phyloP scores from a whole-genome alignment of 2,888 invertebrate genomes.

The Drosophila fulvimacula region DNA sequence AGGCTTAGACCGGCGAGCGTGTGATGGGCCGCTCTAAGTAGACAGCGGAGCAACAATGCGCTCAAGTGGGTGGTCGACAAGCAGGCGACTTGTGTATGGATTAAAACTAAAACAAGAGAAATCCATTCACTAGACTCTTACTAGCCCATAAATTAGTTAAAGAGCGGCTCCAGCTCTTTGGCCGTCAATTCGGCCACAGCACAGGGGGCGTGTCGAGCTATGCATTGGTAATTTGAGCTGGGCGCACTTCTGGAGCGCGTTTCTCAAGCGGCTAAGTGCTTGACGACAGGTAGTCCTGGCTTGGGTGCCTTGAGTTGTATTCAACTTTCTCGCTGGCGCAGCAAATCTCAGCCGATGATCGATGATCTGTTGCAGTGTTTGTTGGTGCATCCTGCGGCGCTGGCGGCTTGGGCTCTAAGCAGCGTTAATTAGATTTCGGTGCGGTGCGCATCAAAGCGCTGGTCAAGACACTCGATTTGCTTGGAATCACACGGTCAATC shows the following conservation, averaged over 20 bases:
- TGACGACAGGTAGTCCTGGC: conserved; percentile 46
- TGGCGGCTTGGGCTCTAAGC: conserved; percentile 37
- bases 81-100: conserved; percentile 4
- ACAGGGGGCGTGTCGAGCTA: conserved; percentile 7
- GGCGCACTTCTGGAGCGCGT: conserved; percentile 72
- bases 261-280: conserved; percentile 40
- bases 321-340: conserved; percentile 46
- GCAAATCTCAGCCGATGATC: conserved; percentile 64
- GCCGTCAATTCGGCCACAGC: conserved; percentile 37
- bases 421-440: conserved; percentile 75
- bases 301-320: conserved; percentile 19
- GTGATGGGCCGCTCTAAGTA: conserved; percentile 30
- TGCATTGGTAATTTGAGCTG: conserved; percentile 71
- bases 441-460: conserved; percentile 65
- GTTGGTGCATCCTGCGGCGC: conserved; percentile 43
- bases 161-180: conserved; percentile 12
- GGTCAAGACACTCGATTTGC: conserved; percentile 53
- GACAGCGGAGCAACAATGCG: conserved; percentile 8
- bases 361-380: conserved; percentile 40
- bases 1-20: conserved; percentile 49
- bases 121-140: conserved; percentile 20
- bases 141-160: conserved; percentile 52
- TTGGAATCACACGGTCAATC: conserved; percentile 62
- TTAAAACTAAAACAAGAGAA: conserved; percentile 22
- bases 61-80: conserved; percentile 66